These are phyloP conservation scores for Torymus aiolomorphi DNA, from an alignment of 2,888 invertebrate species.

Conservation along the genomic window DNA sequence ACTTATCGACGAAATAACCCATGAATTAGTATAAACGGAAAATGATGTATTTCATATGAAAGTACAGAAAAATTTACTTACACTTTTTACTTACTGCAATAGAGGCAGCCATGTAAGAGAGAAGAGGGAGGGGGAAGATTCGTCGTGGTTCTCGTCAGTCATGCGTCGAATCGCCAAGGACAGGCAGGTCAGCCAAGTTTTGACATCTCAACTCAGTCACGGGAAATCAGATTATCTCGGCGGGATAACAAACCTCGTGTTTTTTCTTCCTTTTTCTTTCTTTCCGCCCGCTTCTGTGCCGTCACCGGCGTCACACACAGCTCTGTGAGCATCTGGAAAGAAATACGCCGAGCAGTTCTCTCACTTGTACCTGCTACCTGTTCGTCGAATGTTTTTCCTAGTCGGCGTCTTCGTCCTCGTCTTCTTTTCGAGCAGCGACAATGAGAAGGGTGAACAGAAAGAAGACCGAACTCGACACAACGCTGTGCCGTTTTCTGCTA, in stretches of 20 bases:
- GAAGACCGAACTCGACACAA: neutral
- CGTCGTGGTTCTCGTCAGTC: no score
- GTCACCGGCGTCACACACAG: neutral
- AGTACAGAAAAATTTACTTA: no score
- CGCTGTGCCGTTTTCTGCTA: slow-evolving; percentile 20
- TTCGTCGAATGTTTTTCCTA: slow-evolving; percentile 44
- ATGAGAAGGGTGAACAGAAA: slow-evolving; percentile 14
- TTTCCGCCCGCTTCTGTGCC: slow-evolving; percentile 39
- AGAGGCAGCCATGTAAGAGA: neutral
- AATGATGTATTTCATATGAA: no score
- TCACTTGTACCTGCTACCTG: slow-evolving; percentile 62
- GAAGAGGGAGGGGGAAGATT: neutral
- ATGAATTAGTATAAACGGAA: no score
- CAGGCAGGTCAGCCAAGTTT: slow-evolving; percentile 59
- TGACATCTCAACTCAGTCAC: slow-evolving; percentile 74
- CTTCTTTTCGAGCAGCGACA: slow-evolving; percentile 7
- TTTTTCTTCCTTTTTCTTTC: slow-evolving; percentile 47
- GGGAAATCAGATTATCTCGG: slow-evolving; percentile 72
- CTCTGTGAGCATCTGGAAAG: slow-evolving; percentile 12
- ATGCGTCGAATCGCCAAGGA: slow-evolving; percentile 11
- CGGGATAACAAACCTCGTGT: slow-evolving; percentile 67
- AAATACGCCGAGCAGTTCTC: neutral
- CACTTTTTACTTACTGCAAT: neutral
- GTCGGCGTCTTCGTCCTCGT: neutral
- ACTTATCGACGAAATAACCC: no score